Conservation (phyloP, 2,888 invertebrate genomes). For the Parnassius smintheus region DNA sequence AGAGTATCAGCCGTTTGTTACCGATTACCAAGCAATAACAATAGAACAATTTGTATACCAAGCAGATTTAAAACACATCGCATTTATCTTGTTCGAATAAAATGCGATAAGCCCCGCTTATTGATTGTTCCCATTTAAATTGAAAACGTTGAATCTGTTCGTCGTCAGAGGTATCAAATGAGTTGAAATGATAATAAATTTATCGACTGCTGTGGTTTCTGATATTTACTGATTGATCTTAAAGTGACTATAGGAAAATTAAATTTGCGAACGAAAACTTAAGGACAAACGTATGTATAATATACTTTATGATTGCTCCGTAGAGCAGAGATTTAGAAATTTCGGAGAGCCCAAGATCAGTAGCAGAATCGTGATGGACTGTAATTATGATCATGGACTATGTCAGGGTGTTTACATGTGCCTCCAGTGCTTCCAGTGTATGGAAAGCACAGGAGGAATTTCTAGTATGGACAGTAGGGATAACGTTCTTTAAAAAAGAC, state of each 20-base stretch:
- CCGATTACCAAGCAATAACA: slow-evolving; percentile 49
- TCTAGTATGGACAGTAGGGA: too few species aligned
- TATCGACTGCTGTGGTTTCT: background rate
- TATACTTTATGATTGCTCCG: too few species aligned
- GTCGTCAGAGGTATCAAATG: slow-evolving; percentile 58
- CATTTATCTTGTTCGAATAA: slow-evolving; percentile 65
- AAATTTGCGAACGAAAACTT: too few species aligned
- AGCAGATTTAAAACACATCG: slow-evolving; percentile 69
- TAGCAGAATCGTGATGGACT: too few species aligned
- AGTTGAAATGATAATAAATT: slow-evolving; percentile 48
- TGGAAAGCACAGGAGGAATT: too few species aligned
- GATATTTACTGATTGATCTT: background rate
- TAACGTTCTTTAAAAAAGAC: too few species aligned
- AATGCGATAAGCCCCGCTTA: slow-evolving; percentile 68
- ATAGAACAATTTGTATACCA: slow-evolving; percentile 61
- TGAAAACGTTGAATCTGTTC: slow-evolving; percentile 62
- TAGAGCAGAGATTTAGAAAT: too few species aligned
- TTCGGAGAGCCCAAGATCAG: too few species aligned
- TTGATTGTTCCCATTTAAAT: slow-evolving; percentile 73
- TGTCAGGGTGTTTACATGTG: too few species aligned
- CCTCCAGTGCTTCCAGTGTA: too few species aligned
- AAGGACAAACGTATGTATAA: too few species aligned
- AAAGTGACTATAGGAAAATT: background rate
- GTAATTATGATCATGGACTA: too few species aligned
- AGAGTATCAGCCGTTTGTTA: slow-evolving; percentile 53